phyloP scores from a whole-genome alignment of 2,888 invertebrate genomes.

The Cerceris rybyensis region DNA sequence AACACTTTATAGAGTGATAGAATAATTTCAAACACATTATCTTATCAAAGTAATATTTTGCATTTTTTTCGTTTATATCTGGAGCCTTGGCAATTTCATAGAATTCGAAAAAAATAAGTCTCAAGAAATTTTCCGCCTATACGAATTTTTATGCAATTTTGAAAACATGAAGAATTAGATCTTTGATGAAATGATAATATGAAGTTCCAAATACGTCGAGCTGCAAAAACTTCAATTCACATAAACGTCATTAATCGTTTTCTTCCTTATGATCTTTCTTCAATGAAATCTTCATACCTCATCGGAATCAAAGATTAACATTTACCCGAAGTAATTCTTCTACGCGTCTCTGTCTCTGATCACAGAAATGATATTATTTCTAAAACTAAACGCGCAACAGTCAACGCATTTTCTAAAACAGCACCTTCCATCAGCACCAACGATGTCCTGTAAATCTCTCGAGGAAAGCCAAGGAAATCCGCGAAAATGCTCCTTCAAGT shows the following conservation, averaged over 20 bases:
- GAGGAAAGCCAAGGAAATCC: background rate
- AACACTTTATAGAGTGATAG: too few relatives aligned
- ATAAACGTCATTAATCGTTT: background rate
- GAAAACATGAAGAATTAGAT: too few relatives aligned
- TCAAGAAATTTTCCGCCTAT: too few relatives aligned
- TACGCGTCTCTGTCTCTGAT: constrained; percentile 21
- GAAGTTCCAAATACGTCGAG: background rate
- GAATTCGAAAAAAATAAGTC: too few relatives aligned
- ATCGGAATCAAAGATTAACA: constrained; percentile 5
- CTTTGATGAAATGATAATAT: too few relatives aligned
- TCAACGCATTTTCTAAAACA: constrained; percentile 35
- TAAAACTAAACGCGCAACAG: constrained; percentile 37
- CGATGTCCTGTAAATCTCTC: constrained; percentile 43
- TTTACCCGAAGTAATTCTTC: constrained; percentile 15
- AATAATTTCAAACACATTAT: too few relatives aligned
- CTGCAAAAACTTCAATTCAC: background rate
- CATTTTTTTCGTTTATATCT: too few relatives aligned
- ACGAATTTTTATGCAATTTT: too few relatives aligned
- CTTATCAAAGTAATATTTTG: too few relatives aligned
- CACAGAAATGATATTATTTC: constrained; percentile 42
- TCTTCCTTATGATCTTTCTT: too few relatives aligned
- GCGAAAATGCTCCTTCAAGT: constrained; percentile 12
- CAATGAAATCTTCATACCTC: background rate
- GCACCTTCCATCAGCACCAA: constrained; percentile 73
- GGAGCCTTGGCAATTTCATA: too few relatives aligned